Conservation (phyloP, 2,888 invertebrate species). For the Girardia tigrina region DNA sequence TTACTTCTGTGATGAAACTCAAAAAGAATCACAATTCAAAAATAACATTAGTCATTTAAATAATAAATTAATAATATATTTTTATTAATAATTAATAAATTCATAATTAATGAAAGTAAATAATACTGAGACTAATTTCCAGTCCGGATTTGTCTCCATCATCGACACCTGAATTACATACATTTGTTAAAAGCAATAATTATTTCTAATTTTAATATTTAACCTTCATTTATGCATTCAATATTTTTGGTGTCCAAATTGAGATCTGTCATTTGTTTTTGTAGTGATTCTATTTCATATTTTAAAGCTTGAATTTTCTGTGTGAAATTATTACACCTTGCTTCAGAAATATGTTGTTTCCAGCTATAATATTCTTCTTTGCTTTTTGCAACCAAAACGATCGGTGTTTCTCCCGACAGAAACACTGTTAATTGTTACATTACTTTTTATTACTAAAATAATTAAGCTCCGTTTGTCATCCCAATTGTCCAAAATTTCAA, state of each 20-base stretch:
- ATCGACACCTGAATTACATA: neutral
- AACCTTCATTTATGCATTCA: neutral
- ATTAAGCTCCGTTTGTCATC: no score
- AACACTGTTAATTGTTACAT: conserved; percentile 2
- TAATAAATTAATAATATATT: no score
- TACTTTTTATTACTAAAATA: no score
- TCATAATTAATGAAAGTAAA: neutral
- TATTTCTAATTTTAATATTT: neutral
- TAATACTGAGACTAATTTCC: neutral
- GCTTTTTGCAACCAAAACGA: neutral
- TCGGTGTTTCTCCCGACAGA: neutral
- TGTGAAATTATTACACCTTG: neutral
- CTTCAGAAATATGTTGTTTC: conserved; percentile 6
- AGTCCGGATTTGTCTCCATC: neutral
- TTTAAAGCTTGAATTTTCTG: neutral
- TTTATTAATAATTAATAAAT: no score
- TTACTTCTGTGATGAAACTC: no score
- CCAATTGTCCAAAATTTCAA: no score
- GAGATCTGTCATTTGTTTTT: neutral
- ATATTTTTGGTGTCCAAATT: neutral
- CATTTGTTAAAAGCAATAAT: neutral
- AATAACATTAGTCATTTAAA: no score
- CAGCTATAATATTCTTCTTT: conserved; percentile 19
- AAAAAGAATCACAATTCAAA: no score
- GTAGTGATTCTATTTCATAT: neutral